phyloP scores from a whole-genome alignment of 2,888 invertebrate genomes.

The Agonopterix alstromeriana region DNA sequence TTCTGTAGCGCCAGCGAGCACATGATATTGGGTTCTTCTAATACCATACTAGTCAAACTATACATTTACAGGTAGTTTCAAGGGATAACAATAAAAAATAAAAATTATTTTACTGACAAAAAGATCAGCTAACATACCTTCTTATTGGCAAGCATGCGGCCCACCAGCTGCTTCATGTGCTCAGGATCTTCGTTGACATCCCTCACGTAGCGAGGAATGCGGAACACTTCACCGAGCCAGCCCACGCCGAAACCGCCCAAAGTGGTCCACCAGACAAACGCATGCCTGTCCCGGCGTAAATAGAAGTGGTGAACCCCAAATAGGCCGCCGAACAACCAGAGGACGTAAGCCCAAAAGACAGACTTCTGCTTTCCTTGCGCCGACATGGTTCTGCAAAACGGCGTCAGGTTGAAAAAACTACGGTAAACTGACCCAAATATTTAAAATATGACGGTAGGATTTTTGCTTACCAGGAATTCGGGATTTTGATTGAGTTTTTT shows the following conservation, averaged over 20 bases:
- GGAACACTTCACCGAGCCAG: constrained; percentile 90
- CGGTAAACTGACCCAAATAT: too few species aligned
- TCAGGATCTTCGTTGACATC: constrained; percentile 86
- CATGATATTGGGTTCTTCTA: too few species aligned
- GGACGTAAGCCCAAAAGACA: constrained; percentile 83
- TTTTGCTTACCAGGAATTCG: too few species aligned
- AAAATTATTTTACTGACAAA: not conserved
- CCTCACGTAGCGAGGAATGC: constrained; percentile 89
- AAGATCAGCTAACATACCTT: constrained; percentile 72
- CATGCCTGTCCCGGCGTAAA: constrained; percentile 91
- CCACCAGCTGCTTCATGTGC: constrained; percentile 79
- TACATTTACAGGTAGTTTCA: too few species aligned
- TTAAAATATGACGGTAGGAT: too few species aligned
- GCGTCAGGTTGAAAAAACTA: too few species aligned
- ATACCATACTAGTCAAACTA: too few species aligned
- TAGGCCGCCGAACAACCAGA: constrained; percentile 92
- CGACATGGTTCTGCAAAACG: constrained; percentile 15
- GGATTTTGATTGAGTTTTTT: too few species aligned
- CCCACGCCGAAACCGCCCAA: constrained; percentile 92
- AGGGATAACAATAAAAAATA: too few species aligned
- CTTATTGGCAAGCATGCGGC: constrained; percentile 76
- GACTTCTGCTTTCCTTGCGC: constrained; percentile 63
- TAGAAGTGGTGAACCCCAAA: constrained; percentile 95
- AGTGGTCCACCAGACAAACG: constrained; percentile 92
- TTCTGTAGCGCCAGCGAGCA: too few species aligned